phyloP scores from a whole-genome alignment of 2,797 vertebrate genomes.

The Meriones psammophilus region DNA sequence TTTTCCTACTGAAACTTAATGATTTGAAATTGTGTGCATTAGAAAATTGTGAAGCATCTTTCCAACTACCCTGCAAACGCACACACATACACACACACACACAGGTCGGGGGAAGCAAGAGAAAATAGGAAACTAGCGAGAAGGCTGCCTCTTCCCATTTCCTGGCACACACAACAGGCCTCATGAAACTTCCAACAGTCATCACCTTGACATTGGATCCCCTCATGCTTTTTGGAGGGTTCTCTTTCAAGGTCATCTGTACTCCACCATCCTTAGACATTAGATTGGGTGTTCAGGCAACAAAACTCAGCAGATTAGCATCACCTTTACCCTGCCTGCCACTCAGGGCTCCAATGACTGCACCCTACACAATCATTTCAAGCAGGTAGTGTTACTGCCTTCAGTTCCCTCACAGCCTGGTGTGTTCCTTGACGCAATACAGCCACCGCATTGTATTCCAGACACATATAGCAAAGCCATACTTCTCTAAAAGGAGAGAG shows the following conservation, averaged over 20 bases:
- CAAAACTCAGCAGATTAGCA: neutral
- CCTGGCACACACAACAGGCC: neutral
- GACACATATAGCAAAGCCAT: neutral
- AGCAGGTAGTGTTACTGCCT: neutral
- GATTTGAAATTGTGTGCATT: neutral
- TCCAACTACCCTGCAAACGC: neutral
- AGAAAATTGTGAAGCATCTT: neutral
- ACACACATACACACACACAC: fast-evolving
- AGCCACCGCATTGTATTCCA: neutral
- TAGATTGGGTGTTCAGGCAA: neutral
- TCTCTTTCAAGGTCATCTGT: neutral
- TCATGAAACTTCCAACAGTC: neutral
- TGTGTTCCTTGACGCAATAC: neutral
- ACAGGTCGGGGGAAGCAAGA: no score
- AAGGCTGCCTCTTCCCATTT: neutral
- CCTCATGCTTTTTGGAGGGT: neutral
- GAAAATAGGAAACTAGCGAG: neutral
- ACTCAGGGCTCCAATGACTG: neutral
- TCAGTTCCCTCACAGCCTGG: neutral
- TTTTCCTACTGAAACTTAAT: neutral
- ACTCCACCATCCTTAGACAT: neutral
- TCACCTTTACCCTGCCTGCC: neutral
- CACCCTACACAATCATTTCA: neutral
- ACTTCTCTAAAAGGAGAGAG: neutral
- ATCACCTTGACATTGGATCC: neutral